Conservation (phyloP, 2,888 invertebrate genomes). For the Prenolepis imparis region DNA sequence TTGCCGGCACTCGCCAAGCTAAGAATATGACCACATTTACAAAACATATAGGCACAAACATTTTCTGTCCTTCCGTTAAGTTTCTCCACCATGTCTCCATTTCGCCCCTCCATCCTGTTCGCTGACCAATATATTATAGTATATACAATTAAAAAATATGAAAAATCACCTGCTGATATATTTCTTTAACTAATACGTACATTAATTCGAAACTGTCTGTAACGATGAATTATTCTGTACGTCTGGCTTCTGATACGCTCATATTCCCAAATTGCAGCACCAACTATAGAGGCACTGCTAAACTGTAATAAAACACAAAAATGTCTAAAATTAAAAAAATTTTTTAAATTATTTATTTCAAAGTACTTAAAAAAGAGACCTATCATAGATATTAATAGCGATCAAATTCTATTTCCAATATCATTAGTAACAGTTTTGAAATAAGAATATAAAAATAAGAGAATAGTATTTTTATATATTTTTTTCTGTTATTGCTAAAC, state of each 20-base stretch:
- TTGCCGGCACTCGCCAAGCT: constrained; percentile 92
- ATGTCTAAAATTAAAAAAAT: constrained; percentile 33
- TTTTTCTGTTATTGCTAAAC: background rate
- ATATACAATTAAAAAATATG: constrained; percentile 11
- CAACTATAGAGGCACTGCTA: constrained; percentile 90
- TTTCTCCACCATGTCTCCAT: constrained; percentile 90
- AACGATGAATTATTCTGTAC: constrained; percentile 74
- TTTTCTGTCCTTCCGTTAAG: constrained; percentile 91
- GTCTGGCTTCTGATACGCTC: constrained; percentile 88
- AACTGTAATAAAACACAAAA: constrained; percentile 87
- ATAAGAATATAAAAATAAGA: background rate
- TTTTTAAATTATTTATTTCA: background rate
- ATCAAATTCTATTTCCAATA: constrained; percentile 25
- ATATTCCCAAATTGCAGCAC: constrained; percentile 96
- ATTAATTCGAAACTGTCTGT: constrained; percentile 65
- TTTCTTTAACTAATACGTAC: constrained; percentile 68
- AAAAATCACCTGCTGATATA: constrained; percentile 7
- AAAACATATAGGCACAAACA: constrained; percentile 93
- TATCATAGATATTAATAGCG: constrained; percentile 30
- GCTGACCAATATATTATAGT: constrained; percentile 70
- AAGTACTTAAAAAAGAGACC: background rate
- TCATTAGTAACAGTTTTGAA: background rate
- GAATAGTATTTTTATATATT: background rate
- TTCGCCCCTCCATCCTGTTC: constrained; percentile 80
- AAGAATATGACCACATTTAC: constrained; percentile 93